These are phyloP conservation scores for Zelostemma sp. DNA, from an alignment of 1,140 invertebrate species.

Conservation along the genomic window DNA sequence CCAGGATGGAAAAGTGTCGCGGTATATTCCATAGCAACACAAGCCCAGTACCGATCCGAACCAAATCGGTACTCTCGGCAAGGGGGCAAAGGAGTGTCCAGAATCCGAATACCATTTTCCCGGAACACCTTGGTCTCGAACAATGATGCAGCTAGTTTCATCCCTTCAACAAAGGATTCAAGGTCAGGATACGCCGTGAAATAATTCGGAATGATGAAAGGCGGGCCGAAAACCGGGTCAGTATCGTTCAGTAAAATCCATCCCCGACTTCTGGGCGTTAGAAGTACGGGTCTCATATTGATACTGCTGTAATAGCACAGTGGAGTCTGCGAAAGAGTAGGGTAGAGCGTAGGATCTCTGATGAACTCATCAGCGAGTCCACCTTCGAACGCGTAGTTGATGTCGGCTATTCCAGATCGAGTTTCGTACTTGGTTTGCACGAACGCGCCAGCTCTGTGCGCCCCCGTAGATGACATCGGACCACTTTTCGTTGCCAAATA, in stretches of 20 bases:
- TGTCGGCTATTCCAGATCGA: slow-evolving; percentile 70
- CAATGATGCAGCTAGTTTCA: slow-evolving; percentile 55
- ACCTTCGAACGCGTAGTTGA: slow-evolving; percentile 76
- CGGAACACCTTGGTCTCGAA: slow-evolving; percentile 46
- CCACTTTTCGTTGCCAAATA: slow-evolving; percentile 61
- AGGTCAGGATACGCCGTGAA: slow-evolving; percentile 66
- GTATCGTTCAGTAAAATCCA: slow-evolving; percentile 65
- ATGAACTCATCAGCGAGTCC: slow-evolving; percentile 55
- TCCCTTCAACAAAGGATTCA: slow-evolving; percentile 63
- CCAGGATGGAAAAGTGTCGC: slow-evolving; percentile 74
- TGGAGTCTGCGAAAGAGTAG: slow-evolving; percentile 36
- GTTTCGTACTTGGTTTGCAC: slow-evolving; percentile 54
- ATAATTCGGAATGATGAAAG: slow-evolving; percentile 75
- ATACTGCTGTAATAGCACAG: slow-evolving; percentile 65
- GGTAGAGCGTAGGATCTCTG: slow-evolving; percentile 56
- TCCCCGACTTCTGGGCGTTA: slow-evolving; percentile 70
- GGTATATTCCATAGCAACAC: slow-evolving; percentile 73
- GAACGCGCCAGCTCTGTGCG: slow-evolving; percentile 56
- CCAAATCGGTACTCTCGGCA: slow-evolving; percentile 63
- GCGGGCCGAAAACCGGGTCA: slow-evolving; percentile 73
- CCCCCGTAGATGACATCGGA: slow-evolving; percentile 60
- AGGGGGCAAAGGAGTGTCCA: slow-evolving; percentile 47
- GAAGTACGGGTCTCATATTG: slow-evolving; percentile 59
- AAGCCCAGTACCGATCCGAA: slow-evolving; percentile 76
- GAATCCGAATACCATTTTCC: slow-evolving; percentile 44